Base-by-base conservation (phyloP, 2,888 invertebrate species). In the Buathra laborator region DNA sequence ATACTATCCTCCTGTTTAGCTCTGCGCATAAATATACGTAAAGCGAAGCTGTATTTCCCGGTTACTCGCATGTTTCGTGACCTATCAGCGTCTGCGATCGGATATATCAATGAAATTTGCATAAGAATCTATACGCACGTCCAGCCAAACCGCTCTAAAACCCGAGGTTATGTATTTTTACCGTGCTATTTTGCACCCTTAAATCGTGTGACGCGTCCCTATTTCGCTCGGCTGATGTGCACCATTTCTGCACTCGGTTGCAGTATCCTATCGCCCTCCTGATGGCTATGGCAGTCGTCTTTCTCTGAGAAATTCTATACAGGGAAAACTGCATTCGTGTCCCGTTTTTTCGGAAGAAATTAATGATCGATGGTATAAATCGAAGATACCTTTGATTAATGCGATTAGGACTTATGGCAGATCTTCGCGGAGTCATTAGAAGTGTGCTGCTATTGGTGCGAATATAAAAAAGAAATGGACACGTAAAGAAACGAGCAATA, bases 51-150 rank as follows among this genome's bases (percentile, higher is more conserved):
- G 82, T 76, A 72, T 79, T 84, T 79, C 74, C 53, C 77, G 56
- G 76, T 46, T 77, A 82, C 74, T 81, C 81, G 82, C 87, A 84
- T 84, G 80, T 81, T 86, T 66, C 85, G 84, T 85, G 87, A 84
- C 84, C 79, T 86, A 86, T 88, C 87, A 79, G 85, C 86, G 88
- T 83, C 87, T 88, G 89, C 90, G 90, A 93, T 93, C 92, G 91
- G 91, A 89, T 92, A 90, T 93, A 93, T 93, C 93, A 92, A 92
- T 92, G 87, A 89, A 91, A 93, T 93, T 93, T 93, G 92, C 93
- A 93, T 93, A 93, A 93, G 92, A 93, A 93, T 93, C 92, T 93
- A 92, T 93, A 92, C 88, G 87, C 88, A 89, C 88, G 89, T 90
- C 89, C 64, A 64, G 32, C 74, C 53, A 76, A 87, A 84, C 86